Conservation (phyloP, 2,888 invertebrate genomes). For the Eubasilissa splendida region DNA sequence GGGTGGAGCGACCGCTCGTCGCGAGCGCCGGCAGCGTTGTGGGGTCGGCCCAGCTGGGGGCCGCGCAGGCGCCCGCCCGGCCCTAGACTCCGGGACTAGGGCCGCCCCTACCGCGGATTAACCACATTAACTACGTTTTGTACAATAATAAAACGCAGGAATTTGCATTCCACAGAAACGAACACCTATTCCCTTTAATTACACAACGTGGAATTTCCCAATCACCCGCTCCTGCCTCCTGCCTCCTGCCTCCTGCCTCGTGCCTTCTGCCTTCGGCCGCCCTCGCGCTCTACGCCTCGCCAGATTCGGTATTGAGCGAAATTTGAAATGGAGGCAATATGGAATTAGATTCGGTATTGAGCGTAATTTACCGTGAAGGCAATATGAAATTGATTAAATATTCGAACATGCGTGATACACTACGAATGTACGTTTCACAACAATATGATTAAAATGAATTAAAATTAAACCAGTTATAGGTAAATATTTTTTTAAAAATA, state of each 20-base stretch:
- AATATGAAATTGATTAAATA: slow-evolving; percentile 15
- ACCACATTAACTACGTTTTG: background rate
- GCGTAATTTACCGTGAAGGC: background rate
- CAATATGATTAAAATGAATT: no score
- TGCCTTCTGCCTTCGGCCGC: no score
- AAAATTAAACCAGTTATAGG: no score
- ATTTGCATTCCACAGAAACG: background rate
- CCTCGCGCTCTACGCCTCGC: background rate
- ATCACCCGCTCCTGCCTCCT: background rate
- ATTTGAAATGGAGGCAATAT: slow-evolving; percentile 21
- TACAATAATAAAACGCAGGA: slow-evolving; percentile 6
- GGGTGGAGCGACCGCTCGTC: slow-evolving; percentile 64
- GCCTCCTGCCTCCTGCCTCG: background rate
- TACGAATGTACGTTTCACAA: no score
- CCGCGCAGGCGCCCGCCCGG: slow-evolving; percentile 56
- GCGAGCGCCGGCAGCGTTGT: slow-evolving; percentile 68
- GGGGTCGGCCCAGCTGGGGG: slow-evolving; percentile 64
- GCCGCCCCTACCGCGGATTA: background rate
- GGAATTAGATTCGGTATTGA: background rate
- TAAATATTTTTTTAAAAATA: no score
- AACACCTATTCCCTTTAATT: background rate
- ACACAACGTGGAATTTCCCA: background rate
- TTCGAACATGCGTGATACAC: background rate
- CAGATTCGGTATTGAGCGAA: slow-evolving; percentile 11
- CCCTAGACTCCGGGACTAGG: background rate